These are phyloP conservation scores for Proctacanthus coquilletti DNA, from an alignment of 1,140 invertebrate genomes.

Conservation along the genomic window DNA sequence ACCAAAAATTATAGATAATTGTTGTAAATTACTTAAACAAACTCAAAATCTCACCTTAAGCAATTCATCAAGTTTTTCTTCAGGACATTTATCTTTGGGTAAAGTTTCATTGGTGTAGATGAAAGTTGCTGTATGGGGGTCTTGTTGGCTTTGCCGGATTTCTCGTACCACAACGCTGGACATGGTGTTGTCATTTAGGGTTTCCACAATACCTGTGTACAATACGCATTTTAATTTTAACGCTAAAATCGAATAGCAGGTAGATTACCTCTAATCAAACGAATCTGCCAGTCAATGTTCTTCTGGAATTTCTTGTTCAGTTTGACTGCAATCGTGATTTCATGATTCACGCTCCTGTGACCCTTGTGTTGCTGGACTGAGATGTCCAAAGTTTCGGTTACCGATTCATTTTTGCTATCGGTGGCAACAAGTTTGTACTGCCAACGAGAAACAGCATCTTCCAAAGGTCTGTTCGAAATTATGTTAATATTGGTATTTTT, in stretches of 20 bases:
- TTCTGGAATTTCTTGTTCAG: slow-evolving; percentile 39
- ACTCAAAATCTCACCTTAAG: no score
- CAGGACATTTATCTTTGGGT: slow-evolving; percentile 57
- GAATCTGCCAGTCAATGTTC: slow-evolving; percentile 54
- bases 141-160: slow-evolving; percentile 14
- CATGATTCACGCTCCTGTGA: slow-evolving; percentile 61
- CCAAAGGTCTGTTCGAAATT: slow-evolving; percentile 46
- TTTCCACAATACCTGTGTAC: slow-evolving; percentile 14
- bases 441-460: slow-evolving; percentile 71
- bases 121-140: slow-evolving; percentile 42
- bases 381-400: slow-evolving; percentile 55
- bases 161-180: slow-evolving; percentile 22
- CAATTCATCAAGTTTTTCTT: slow-evolving; percentile 47
- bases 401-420: slow-evolving; percentile 54
- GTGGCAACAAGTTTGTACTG: slow-evolving; percentile 59
- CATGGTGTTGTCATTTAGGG: slow-evolving; percentile 14
- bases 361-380: slow-evolving; percentile 67
- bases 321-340: slow-evolving; percentile 52
- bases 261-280: slow-evolving; percentile 44
- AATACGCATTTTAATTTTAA: neutral
- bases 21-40: no score
- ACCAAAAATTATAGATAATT: no score
- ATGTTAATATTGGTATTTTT: neutral
- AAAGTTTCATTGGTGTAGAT: slow-evolving; percentile 81
- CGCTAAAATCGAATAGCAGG: neutral